These are phyloP conservation scores for Myanophis thanlyinensis DNA, from an alignment of 2,113 vertebrate species.

Conservation along the genomic window DNA sequence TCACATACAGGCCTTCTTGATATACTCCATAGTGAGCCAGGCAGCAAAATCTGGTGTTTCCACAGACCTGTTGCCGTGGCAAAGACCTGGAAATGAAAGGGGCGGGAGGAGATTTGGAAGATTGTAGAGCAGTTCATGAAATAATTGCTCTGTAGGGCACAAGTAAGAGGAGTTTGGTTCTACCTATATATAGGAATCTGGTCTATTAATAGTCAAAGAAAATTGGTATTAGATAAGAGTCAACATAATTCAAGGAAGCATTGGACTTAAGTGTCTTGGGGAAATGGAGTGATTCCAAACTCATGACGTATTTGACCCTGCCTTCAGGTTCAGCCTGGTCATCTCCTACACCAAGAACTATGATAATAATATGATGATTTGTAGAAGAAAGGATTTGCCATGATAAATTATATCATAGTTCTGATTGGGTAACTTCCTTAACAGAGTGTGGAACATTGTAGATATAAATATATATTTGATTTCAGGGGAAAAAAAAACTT, in stretches of 20 bases:
- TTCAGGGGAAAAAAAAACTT: neutral
- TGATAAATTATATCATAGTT: neutral
- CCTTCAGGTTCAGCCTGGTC: too few relatives aligned
- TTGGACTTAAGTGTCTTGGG: too few relatives aligned
- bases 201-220: too few relatives aligned
- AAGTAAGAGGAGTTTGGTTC: neutral
- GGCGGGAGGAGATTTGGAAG: neutral
- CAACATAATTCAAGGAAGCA: too few relatives aligned
- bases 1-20: too few relatives aligned
- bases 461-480: neutral
- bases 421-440: neutral
- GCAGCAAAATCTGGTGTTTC: neutral
- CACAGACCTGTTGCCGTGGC: neutral
- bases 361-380: neutral
- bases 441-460: neutral
- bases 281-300: too few relatives aligned
- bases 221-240: too few relatives aligned
- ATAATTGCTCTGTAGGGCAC: neutral
- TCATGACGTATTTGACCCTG: too few relatives aligned
- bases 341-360: neutral
- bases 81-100: neutral
- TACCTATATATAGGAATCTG: too few relatives aligned
- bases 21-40: neutral
- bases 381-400: neutral
- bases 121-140: neutral